Base-by-base conservation (phyloP, 2,888 invertebrate species). In the Merodon equestris region DNA sequence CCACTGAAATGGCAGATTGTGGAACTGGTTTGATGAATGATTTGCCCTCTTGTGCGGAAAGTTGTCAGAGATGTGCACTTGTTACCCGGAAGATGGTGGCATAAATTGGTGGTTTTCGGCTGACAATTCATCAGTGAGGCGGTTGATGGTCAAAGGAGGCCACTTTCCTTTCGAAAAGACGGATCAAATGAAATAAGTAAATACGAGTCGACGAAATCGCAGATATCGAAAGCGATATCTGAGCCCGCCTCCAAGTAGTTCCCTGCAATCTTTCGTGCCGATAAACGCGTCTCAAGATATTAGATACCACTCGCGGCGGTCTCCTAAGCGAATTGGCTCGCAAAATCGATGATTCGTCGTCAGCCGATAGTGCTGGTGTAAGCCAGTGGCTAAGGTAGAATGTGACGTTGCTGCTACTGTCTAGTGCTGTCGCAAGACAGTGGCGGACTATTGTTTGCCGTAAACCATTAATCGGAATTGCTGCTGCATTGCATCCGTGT, bases 281-380 rank as follows among this genome's bases (percentile, higher is more conserved):
- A 47, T 60, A 60, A 48, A 50, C 50, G 44, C 42, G 42, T 27
- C 27, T 27, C 7, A 51, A 57, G 57, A 63, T 77, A 77, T 72
- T 67, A 72, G 14, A 51, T 58, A 58, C 72, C 73, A 77, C 73
- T 72, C 72, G 72, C 15, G 51, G 47, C 72, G 72, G 67, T 77
- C 76, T 57, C 47, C 72, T 17, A 77, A 77, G 72, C 72, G 67
- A 77, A 72, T 72, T 77, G 77, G 61, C 77, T 72, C 67, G 72
- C 67, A 63, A 57, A 72, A 61, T 67, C 56, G 72, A 72, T 67
- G 72, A 72, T 67, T n/a, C n/a, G 74, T 17, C 9, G 2, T 38
- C 7, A 5, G 51, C 42, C 17, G 44, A 44, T 9, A 36, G 27
- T 18, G 14, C 14, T 36, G 58, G 13, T 38, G 63, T n/a, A n/a